Evolutionary conservation across 2,113 vertebrate species (phyloP).

Genomic region (Diphyllodes magnificus): DNA sequence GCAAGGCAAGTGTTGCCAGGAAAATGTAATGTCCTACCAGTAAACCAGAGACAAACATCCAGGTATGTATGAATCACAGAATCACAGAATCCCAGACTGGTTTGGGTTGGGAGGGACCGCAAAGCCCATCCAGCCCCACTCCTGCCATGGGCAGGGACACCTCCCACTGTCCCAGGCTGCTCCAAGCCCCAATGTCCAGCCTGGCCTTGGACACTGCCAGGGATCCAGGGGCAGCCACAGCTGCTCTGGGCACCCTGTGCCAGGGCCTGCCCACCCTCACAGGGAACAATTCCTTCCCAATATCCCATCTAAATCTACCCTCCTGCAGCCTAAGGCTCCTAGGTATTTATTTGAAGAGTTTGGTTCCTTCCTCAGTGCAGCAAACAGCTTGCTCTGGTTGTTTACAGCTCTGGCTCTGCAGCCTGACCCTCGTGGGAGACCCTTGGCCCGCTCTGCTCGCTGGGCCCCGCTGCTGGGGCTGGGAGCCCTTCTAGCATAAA

Average conservation of each 20-base stretch:
- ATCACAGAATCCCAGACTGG: neutral
- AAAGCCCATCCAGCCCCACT: fast-evolving
- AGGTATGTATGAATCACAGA: fast-evolving
- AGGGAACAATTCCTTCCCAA: neutral
- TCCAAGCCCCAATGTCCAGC: neutral
- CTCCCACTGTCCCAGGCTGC: neutral
- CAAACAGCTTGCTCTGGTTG: neutral
- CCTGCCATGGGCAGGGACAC: neutral
- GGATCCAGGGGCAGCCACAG: neutral
- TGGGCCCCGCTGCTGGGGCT: fast-evolving
- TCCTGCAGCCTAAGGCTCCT: neutral
- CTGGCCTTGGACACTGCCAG: neutral
- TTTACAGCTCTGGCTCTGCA: neutral
- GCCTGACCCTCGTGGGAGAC: neutral
- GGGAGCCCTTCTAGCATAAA: neutral
- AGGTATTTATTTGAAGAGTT: neutral
- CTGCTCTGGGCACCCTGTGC: neutral
- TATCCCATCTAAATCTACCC: neutral
- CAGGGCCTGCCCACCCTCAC: neutral
- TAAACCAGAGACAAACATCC: neutral
- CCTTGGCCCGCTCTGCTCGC: fast-evolving
- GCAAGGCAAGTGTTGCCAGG: fast-evolving
- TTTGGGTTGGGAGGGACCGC: fast-evolving
- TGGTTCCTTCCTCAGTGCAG: neutral
- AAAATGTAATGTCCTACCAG: neutral